Conservation (phyloP, 2,113 vertebrate species). For the Syngnathus typhle region DNA sequence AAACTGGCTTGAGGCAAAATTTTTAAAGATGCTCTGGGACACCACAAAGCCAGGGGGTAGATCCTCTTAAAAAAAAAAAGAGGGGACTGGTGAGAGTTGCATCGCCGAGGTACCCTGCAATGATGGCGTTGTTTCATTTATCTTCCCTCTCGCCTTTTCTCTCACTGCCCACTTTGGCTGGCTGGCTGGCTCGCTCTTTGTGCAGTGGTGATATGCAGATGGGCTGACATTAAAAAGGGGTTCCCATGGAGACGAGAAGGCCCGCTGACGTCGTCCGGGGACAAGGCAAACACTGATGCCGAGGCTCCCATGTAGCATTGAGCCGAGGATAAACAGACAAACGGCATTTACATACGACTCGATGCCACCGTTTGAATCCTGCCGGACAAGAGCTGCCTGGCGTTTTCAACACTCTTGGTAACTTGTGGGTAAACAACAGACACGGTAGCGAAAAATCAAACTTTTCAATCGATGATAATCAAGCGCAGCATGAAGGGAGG, state of each 20-base stretch:
- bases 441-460: slow-evolving; percentile 18
- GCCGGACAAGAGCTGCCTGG: slow-evolving; percentile 13
- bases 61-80: slow-evolving; percentile 50
- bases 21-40: too few species aligned
- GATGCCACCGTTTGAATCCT: slow-evolving; percentile 48
- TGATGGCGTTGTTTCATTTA: slow-evolving; percentile 62
- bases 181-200: slow-evolving; percentile 57
- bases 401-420: slow-evolving; percentile 33
- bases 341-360: slow-evolving; percentile 58
- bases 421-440: slow-evolving; percentile 36
- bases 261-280: slow-evolving; percentile 56
- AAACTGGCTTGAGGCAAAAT: background rate
- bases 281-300: slow-evolving; percentile 58
- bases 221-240: slow-evolving; percentile 70
- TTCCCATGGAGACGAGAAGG: slow-evolving; percentile 74
- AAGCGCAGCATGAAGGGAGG: background rate
- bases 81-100: slow-evolving; percentile 54
- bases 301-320: slow-evolving; percentile 37
- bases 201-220: slow-evolving; percentile 71
- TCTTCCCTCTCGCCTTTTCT: slow-evolving; percentile 43
- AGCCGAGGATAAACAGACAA: slow-evolving; percentile 54
- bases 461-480: slow-evolving; percentile 18
- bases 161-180: slow-evolving; percentile 43
- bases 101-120: slow-evolving; percentile 62
- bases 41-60: background rate